Base-by-base conservation (phyloP, 2,888 invertebrate genomes). In the Drosophila meridiana region DNA sequence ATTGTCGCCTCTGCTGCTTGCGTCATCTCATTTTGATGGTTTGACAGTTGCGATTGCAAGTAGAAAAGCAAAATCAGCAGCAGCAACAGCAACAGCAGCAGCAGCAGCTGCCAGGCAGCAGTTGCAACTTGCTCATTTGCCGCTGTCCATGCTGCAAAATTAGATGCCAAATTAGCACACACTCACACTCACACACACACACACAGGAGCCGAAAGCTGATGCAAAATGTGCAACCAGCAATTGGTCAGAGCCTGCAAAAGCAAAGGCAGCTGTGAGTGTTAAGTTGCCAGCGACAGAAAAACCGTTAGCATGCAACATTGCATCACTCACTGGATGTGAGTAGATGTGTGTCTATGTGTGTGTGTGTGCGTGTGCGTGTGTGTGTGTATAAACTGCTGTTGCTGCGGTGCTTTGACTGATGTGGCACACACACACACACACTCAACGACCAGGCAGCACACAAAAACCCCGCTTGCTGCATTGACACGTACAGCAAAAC, bases 131-230 rank as follows among this genome's bases (percentile, higher is more conserved):
- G 69, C 76, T 59, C 72, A 70, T 87, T 83, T 87, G 85, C 78
- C 66, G 84, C 75, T 76, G 84, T 76, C 85, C 88, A 71, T 53
- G 75, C 82, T 78, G 63, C 69, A 58, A 85, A 85, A 85, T 85
- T 85, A 90, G 90, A 88, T 83, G 85, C 76, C 80, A 85, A 85
- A 85, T 85, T 90, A 85, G 85, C 85, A 86, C 74, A 73, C 68
- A 61, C 32, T 43, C 42, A 42, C 13, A 36, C 20, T 28, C 38
- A 40, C 56, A 38, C 52, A 28, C 30, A 20, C 32, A 57, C 42
- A 13, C 55, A 34, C 11, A 20, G 70, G 67, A 76, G 45, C 42
- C 47, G 61, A 70, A 89, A 76, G 69, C 73, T 73, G 68, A 81
- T 70, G 79, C 76, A 69, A 55, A 66, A 52, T 63, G 55, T 55